Base-by-base conservation (phyloP, 2,113 vertebrate genomes). In the Pavo muticus region DNA sequence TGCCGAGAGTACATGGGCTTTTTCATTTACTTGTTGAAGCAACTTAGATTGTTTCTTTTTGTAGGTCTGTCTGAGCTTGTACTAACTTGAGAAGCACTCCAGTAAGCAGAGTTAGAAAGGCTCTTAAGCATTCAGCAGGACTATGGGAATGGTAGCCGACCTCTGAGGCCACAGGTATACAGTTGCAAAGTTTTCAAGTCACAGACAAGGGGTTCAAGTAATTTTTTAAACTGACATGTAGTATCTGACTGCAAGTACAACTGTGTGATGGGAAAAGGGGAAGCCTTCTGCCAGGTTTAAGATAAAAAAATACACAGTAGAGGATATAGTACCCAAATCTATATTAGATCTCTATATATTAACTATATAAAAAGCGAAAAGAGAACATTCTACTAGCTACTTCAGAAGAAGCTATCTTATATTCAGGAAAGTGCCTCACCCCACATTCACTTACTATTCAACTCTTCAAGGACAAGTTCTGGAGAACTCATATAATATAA, bases 401-500 rank as follows among this genome's bases (percentile, higher is more conserved):
- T 88, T 70, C 13, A 64, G 37, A 92, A 79, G 23, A 79, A 59
- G 19, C 14, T 29, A 27, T 42, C 21, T 6, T 35, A 48, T 5
- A 1, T 78, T 87, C 19, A 80, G 47, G 32, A 76, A 23, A 63
- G 29, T 44, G 35, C 32, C 21, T 71, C 8, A 1, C 45, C 75
- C 40, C 45, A 64, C 37, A 52, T 30, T 81, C 63, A 90, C 97
- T 98, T 98, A 99, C 99, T 98, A 40, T 99, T 99, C 87, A 98
- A 91, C 97, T 99, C 99, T 94, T 99, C 98, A 94, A 99, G 97
- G 47, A 98, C 78, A 87, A 99, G 97, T 95, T 99, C 99, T 25
- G 99, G 99, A 82, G 98, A 99, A 97, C 98, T 99, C 98, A 99
- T 98, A 94, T 99, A 99, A 97, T 99, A 99, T 12, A 99, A 98